These are phyloP conservation scores for Crotalus tigris DNA, from an alignment of 2,113 vertebrate genomes.

Conservation along the genomic window DNA sequence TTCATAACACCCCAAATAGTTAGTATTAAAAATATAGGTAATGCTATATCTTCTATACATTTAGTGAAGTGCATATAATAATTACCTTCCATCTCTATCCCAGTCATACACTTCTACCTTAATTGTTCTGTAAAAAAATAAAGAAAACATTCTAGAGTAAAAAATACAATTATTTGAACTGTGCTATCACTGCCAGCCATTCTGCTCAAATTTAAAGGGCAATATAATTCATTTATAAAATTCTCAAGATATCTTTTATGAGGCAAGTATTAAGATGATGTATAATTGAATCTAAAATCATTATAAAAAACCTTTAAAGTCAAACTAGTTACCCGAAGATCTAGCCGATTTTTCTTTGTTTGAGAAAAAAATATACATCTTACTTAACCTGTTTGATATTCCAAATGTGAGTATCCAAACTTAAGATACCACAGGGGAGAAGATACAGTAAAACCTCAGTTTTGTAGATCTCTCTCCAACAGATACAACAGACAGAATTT, in stretches of 20 bases:
- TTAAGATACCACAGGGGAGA: not conserved
- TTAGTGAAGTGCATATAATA: not conserved
- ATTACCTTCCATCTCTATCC: constrained; percentile 93
- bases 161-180: not conserved
- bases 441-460: not conserved
- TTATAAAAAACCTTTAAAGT: not conserved
- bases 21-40: not conserved
- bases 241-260: not conserved
- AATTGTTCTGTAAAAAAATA: constrained; percentile 78
- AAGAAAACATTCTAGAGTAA: not conserved
- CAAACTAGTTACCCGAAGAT: not conserved
- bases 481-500: not conserved
- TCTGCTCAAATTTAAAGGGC: not conserved
- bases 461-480: not conserved
- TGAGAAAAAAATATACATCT: not conserved
- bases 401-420: not conserved
- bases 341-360: not conserved
- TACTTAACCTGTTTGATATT: not conserved
- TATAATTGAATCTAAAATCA: not conserved
- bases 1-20: not conserved
- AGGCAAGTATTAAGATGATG: not conserved
- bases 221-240: not conserved
- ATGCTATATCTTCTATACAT: not conserved
- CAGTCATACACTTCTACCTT: constrained; percentile 94
- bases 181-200: not conserved